These are phyloP conservation scores for Trichomycterus rosablanca DNA, from an alignment of 2,113 vertebrate species.

Conservation along the genomic window DNA sequence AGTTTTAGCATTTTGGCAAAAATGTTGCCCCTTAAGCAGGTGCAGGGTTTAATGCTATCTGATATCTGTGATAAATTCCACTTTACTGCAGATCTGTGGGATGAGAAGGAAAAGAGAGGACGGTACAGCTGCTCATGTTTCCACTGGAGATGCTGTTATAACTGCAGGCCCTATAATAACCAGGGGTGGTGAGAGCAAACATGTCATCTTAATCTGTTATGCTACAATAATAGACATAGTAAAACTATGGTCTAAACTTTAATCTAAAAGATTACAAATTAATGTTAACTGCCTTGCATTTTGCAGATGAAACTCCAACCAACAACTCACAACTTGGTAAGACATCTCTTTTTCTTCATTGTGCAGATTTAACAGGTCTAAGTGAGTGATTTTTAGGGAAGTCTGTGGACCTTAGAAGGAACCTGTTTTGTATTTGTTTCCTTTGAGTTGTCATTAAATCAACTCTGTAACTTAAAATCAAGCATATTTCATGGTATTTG, in stretches of 20 bases:
- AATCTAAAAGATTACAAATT: not conserved
- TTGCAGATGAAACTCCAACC: conserved; percentile 84
- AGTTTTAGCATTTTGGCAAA: not conserved
- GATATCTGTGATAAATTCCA: conserved; percentile 24
- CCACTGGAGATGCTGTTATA: conserved; percentile 80
- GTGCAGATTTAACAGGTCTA: not conserved
- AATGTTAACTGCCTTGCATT: conserved; percentile 21
- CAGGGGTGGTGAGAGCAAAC: conserved; percentile 74
- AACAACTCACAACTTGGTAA: conserved; percentile 94
- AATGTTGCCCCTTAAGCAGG: too few relatives aligned
- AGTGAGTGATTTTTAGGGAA: too few relatives aligned
- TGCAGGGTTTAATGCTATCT: not conserved
- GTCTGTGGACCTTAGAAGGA: too few relatives aligned
- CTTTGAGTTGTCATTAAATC: too few relatives aligned
- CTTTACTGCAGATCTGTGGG: conserved; percentile 76
- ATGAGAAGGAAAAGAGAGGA: conserved; percentile 75
- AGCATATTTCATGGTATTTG: too few relatives aligned
- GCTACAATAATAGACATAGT: not conserved
- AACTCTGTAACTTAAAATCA: too few relatives aligned
- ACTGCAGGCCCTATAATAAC: conserved; percentile 96
- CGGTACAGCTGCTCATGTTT: conserved; percentile 56
- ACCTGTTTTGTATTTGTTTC: too few relatives aligned
- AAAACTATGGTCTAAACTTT: not conserved
- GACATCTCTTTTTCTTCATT: conserved; percentile 31
- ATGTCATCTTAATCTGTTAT: not conserved